Evolutionary conservation across 2,797 vertebrate genomes (phyloP).

Genomic region (Sebastes iracundus): DNA sequence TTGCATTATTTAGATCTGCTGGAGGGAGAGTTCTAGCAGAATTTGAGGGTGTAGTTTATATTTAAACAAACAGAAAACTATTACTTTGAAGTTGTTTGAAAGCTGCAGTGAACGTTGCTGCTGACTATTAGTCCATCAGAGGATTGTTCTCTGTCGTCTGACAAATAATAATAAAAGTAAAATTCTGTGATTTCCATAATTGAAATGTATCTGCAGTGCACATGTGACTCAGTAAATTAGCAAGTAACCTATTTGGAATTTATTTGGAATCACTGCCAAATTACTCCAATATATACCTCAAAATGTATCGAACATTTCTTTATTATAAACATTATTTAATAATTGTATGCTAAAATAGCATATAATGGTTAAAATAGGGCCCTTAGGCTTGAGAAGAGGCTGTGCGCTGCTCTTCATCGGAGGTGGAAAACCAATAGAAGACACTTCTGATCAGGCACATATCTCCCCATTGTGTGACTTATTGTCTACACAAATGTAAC

Average conservation of each 20-base stretch:
- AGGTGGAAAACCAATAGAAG: too few relatives aligned
- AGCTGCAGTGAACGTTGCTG: neutral
- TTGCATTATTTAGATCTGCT: neutral
- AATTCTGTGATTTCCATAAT: conserved; percentile 12
- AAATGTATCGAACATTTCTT: too few relatives aligned
- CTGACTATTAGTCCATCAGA: conserved; percentile 11
- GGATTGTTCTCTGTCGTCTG: neutral
- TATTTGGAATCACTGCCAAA: too few relatives aligned
- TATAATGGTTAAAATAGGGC: too few relatives aligned
- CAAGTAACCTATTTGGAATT: too few relatives aligned
- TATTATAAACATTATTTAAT: too few relatives aligned
- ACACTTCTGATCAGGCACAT: too few relatives aligned
- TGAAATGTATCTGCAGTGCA: neutral
- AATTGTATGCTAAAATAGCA: too few relatives aligned
- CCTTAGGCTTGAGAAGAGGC: too few relatives aligned
- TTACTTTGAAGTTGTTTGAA: neutral
- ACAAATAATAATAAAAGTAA: neutral
- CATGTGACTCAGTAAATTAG: neutral
- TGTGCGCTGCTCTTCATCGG: accelerated
- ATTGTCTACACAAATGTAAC: too few relatives aligned
- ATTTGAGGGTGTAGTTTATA: neutral
- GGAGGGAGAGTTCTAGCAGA: neutral
- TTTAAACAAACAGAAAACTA: neutral
- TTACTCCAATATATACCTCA: too few relatives aligned
- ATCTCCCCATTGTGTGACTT: too few relatives aligned